Base-by-base conservation (phyloP, 2,888 invertebrate genomes). In the Ormyrus labotus region DNA sequence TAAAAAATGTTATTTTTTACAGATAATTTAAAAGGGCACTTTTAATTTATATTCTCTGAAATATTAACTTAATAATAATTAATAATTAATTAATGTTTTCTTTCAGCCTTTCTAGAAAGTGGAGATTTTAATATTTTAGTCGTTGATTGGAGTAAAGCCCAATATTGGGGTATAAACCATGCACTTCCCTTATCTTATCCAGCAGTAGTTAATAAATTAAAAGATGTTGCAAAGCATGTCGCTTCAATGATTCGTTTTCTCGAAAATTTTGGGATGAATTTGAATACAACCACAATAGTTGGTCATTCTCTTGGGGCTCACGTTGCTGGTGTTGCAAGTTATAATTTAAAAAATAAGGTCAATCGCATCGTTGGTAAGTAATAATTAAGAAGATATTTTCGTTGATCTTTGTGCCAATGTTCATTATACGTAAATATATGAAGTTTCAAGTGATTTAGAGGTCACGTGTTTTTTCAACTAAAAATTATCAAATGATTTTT, bases 291-390 rank as follows among this genome's bases (percentile, higher is more conserved):
- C 4, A 83, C 82, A 4, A 53, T 87, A 1, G 79, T 85, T 34
- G 88, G 88, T 4, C 88, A 88, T 60, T 88, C 88, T 4, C 85
- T 88, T 9, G 88, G 87, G 6, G 87, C 85, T 19, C 88, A 88
- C 50, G 75, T 88, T 10, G 84, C 83, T 53, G 88, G 88, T 47
- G 61, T 88, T 8, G 83, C 86, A 8, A 83, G 84, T 9, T 82
- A 81, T 65, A 79, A 84, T 10, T 74, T 86, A 9, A 73, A 71
- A 2, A 60, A 57, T 9, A 84, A 81, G 45, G 76, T 86, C 4
- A 65, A 83, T 45, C 84, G 82, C 68, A 75, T 87, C 19, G 82
- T 87, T 5, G 88, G 88, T 88, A 80, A 82, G 77, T 61, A 47
- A 34, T 9, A 71, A 19, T 7, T 50, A 60, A 5, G 34, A 34